Evolutionary conservation across 1,140 invertebrate genomes (phyloP).

Genomic region (Drosophila oshimai): DNA sequence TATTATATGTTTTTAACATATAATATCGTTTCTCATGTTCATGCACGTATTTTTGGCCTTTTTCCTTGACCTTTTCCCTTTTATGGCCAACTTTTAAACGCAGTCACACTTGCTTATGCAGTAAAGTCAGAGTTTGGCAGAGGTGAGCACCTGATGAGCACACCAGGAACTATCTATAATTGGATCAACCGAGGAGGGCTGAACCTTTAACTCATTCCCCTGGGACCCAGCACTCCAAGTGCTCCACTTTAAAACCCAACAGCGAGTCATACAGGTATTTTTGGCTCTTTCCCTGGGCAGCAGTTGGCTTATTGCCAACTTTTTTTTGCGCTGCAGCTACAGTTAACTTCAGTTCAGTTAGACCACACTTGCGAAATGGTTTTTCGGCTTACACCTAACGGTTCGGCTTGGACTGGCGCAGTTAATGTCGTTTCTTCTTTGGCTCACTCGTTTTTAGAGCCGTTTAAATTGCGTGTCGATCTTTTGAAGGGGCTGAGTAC

Average conservation of each 20-base stretch:
- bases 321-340: slow-evolving; percentile 24
- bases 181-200: slow-evolving; percentile 1
- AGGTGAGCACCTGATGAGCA: neutral
- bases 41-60: neutral
- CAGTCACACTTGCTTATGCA: neutral
- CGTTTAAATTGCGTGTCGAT: slow-evolving; percentile 47
- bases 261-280: slow-evolving; percentile 17
- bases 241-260: slow-evolving; percentile 16
- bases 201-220: neutral
- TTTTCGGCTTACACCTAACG: slow-evolving; percentile 45
- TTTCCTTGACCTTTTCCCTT: neutral
- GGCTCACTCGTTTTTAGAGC: slow-evolving; percentile 33
- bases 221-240: slow-evolving; percentile 14
- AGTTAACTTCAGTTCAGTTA: slow-evolving; percentile 45
- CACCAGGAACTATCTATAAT: slow-evolving; percentile 2
- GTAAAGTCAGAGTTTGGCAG: neutral
- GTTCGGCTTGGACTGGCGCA: slow-evolving; percentile 46
- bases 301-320: slow-evolving; percentile 32
- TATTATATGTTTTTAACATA: too few relatives aligned
- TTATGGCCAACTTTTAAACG: slow-evolving; percentile 6
- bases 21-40: too few relatives aligned
- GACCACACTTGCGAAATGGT: slow-evolving; percentile 43
- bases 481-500: neutral
- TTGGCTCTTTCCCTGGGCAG: slow-evolving; percentile 31
- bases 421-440: slow-evolving; percentile 50